Base-by-base conservation (phyloP, 1,140 invertebrate species). In the Pseudomyrmex dendroicus region DNA sequence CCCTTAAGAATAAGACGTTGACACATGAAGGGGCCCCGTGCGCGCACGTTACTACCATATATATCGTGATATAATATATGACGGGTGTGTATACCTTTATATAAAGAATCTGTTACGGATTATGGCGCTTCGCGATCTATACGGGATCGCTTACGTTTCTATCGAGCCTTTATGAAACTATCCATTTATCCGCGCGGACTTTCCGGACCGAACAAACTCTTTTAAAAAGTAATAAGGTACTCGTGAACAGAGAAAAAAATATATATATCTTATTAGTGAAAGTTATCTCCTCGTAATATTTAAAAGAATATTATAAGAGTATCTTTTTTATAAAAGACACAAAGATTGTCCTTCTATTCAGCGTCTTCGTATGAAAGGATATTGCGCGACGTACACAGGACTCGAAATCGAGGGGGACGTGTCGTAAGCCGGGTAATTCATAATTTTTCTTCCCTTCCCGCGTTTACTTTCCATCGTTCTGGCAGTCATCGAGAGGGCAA, bases 1-100 rank as follows among this genome's bases (percentile, higher is more conserved):
- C 84, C 73, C 86, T 64, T 67, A 89, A 91, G 91, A 93, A 93
- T 93, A 92, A 93, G 92, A 94, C 92, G 93, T 92, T 93, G 92
- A 94, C 93, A 92, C 92, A 90, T 85, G 88, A 84, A 88, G 82
- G 84, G 83, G 73, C 57, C 84, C 61, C 70, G 66, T 72, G 67
- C 57, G 68, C 67, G 66, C 84, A 80, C 76, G 25, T 25, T 76
- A 87, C 25, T 25, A 25, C 25, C 78, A 76, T 35, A 35, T 35
- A 35, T 35, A 86, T 83, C 86, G 64, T 63, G 85, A 73, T 82
- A 83, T 90, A 90, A 92, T 89, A 90, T 86, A 90, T 72, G 88
- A 83, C 84, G 50, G 66, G 85, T 87, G 84, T 84, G 67, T 25
- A 61, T 72, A 54, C 59, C 61, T 83, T 86, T 62, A 48, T 63